Percentiles rank a stretch among this genome's conserved stretches.
Evolutionary conservation across 64 coral and sea anemone species (phyloP).

Genomic region (Montipora sp.): DNA sequence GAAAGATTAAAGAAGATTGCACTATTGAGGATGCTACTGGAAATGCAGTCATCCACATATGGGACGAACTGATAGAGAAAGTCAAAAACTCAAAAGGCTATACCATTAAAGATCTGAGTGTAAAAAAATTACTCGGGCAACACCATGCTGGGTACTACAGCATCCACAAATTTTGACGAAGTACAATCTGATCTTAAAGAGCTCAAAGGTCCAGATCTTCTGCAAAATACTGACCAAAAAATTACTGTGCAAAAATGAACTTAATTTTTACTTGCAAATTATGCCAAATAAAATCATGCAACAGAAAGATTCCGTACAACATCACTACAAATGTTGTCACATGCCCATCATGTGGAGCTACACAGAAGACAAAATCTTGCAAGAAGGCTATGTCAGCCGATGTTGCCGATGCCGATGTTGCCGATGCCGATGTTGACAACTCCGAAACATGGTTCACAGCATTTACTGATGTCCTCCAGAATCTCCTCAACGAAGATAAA

Average conservation of each 20-base stretch:
- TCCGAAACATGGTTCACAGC: background rate
- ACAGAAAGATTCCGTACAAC: background rate
- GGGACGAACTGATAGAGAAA: slow-evolving; percentile 57
- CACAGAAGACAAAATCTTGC: slow-evolving; percentile 45
- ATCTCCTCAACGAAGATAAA: background rate
- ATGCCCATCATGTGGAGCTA: slow-evolving; percentile 13
- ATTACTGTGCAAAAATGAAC: slow-evolving; percentile 39
- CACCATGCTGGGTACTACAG: slow-evolving; percentile 61
- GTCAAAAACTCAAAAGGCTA: slow-evolving; percentile 49
- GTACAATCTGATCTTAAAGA: slow-evolving; percentile 23
- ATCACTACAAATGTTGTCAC: background rate
- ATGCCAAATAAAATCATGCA: slow-evolving; percentile 57
- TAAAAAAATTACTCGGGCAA: slow-evolving; percentile 68
- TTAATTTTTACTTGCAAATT: slow-evolving; percentile 48
- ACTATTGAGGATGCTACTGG: slow-evolving; percentile 57
- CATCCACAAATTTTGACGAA: slow-evolving; percentile 37
- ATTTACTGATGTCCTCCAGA: background rate
- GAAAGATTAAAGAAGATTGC: slow-evolving; percentile 58
- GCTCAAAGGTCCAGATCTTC: slow-evolving; percentile 53
- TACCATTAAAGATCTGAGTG: slow-evolving; percentile 47
- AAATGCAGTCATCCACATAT: slow-evolving; percentile 56
- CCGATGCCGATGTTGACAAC: background rate
- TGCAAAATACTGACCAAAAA: slow-evolving; percentile 28
- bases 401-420: too few relatives aligned
- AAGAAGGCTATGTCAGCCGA: slow-evolving; percentile 79